Percentiles rank a stretch among this genome's conserved stretches.
Conservation (phyloP, 2,113 vertebrate species). For the Mesembrinibis cayennensis region DNA sequence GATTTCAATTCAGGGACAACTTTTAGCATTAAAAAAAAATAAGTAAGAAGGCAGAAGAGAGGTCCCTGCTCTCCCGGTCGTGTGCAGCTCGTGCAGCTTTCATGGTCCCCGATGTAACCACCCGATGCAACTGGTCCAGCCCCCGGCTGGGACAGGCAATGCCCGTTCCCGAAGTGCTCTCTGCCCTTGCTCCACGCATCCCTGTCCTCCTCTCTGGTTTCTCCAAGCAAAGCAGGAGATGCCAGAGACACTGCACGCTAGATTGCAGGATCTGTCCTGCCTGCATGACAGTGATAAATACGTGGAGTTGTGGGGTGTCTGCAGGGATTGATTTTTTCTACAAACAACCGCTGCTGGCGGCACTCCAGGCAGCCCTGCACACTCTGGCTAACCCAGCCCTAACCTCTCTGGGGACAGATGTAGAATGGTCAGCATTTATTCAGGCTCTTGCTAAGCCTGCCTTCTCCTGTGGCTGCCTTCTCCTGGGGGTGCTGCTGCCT, state of each 20-base stretch:
- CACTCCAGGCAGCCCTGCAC: slow-evolving; percentile 3
- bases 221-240: background rate
- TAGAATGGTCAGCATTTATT: background rate
- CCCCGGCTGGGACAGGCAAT: background rate
- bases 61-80: background rate
- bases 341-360: background rate
- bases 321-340: background rate
- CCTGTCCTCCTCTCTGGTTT: background rate
- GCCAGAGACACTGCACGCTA: rapidly evolving
- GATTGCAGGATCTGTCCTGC: background rate
- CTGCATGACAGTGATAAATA: background rate
- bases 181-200: background rate
- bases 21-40: background rate
- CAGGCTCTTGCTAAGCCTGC: background rate
- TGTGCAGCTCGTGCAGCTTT: background rate
- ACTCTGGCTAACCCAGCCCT: slow-evolving; percentile 45
- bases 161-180: background rate
- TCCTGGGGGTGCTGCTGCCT: background rate
- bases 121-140: rapidly evolving
- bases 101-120: background rate
- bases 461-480: background rate
- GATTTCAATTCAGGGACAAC: background rate
- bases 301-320: background rate
- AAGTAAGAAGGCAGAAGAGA: background rate
- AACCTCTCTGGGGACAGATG: background rate